Percentiles rank a stretch among this genome's conserved stretches.
Conservation (phyloP, 2,113 vertebrate species). For the Silurus meridionalis region DNA sequence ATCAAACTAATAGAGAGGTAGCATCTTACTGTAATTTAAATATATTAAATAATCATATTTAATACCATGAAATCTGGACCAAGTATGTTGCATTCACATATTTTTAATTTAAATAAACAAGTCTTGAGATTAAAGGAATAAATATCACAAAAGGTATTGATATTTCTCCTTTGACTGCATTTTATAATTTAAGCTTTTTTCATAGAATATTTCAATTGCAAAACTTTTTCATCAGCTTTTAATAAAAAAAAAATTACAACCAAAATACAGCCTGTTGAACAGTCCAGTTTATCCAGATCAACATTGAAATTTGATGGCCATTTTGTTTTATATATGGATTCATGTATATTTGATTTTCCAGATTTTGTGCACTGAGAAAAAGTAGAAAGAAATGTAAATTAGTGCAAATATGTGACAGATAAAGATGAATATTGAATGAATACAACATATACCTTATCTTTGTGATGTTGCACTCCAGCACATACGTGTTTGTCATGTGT, state of each 20-base stretch:
- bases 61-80: not conserved
- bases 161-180: too few species aligned
- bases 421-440: not conserved
- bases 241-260: not conserved
- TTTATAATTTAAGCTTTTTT: not conserved
- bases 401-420: too few species aligned
- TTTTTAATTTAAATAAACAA: too few species aligned
- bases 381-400: not conserved
- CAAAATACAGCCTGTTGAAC: not conserved
- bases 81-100: too few species aligned
- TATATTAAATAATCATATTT: not conserved
- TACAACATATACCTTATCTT: not conserved
- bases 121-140: too few species aligned
- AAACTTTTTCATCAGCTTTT: not conserved
- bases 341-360: not conserved
- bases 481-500: not conserved
- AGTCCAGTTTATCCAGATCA: not conserved
- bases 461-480: not conserved
- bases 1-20: slow-evolving; percentile 34
- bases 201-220: not conserved
- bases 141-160: too few species aligned
- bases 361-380: not conserved
- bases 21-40: not conserved
- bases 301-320: not conserved
- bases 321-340: not conserved